Base-by-base conservation (phyloP, 1,140 invertebrate species). In the Chionoecetes opilio region DNA sequence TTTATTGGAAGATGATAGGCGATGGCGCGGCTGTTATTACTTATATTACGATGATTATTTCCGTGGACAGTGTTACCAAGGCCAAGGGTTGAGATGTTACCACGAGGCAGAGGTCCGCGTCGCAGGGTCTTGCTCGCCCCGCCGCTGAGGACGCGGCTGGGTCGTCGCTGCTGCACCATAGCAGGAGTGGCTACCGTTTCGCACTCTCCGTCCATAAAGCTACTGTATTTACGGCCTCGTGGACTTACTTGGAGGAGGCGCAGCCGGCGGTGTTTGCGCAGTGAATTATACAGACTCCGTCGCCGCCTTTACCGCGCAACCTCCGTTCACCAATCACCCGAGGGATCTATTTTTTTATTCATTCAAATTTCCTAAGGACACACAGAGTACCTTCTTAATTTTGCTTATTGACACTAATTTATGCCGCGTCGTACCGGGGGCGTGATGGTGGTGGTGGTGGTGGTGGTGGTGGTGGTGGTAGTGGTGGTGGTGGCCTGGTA, bases 1-100 rank as follows among this genome's bases (percentile, higher is more conserved):
- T 75, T 75, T 75, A 75, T 75, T 75, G 63, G 63, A 75, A 75
- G 63, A 75, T 75, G 63, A 75, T 75, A 75, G 63, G 63, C 11
- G 21, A 75, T 11, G 63, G 63, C 26, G 63, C 63, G 63, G 21
- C 26, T 75, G 63, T 75, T 75, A 75, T 75, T 75, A 75, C n/a
- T 75, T 75, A n/a, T 75, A 75, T 75, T n/a, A 75, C n/a, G n/a
- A 26, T 75, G 21, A 75, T 75, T 75, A 75, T 75, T 75, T 75
- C 63, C 63, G 3, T 26, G 63, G 63, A 75, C 63, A n/a, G 63
- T 75, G 63, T 75, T 75, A n/a, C 21, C 63, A n/a, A 17, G 63
- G n/a, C 26, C n/a, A n/a, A n/a, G n/a, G n/a, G n/a, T n/a, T n/a
- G n/a, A n/a, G n/a, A n/a, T n/a, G n/a, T n/a, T n/a, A n/a, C n/a